Evolutionary conservation across 2,888 invertebrate genomes (phyloP), one percentile per base, ranked within the genome.

Genomic region (Cyaniris semiargus): DNA sequence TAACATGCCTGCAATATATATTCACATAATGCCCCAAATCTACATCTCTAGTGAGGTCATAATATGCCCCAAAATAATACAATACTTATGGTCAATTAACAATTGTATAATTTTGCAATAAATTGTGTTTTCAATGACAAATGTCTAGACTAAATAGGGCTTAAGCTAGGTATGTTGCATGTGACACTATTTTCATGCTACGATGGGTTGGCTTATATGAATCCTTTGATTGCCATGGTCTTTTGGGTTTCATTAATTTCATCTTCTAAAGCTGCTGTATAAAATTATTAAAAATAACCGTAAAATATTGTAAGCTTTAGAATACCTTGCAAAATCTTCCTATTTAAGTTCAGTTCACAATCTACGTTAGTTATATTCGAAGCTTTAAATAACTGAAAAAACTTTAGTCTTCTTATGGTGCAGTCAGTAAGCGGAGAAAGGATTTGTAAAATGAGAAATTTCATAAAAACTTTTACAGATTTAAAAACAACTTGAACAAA

Each of bases 1-100:
- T n/a, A 23, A 48, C n/a, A 58, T 13, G 23, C 21, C 66, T 58
- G 23, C 23, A 13, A 3, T 60, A 66, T 23, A 21, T n/a, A 8
- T 60, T 10, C 8, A 66, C 66, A 66, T 31, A 18, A 27, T 18
- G 66, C 66, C 66, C 66, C 27, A 66, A 4, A 66, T 66, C 27
- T 66, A 15, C 27, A 66, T 66, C 66, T 66, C 66, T 66, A 31
- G 15, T 27, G 13, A 66, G 66, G 66, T 71, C 71, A 71, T 34
- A 34, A 6, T 34, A n/a, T 38, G 15, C 15, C 66, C 27, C 13
- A 23, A 27, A 66, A 66, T 66, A 66, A 13, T 10, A 66, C 7
- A 66, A 66, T 66, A 66, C 60, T 58, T 58, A 21, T 21, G 21
- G 27, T 66, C 15, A 31, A 66, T 60, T 15, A 66, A 66, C 6